Percentiles rank a stretch among this genome's conserved stretches.
These are phyloP conservation scores for Pteria penguin DNA, from an alignment of 2,888 invertebrate species.

Conservation along the genomic window DNA sequence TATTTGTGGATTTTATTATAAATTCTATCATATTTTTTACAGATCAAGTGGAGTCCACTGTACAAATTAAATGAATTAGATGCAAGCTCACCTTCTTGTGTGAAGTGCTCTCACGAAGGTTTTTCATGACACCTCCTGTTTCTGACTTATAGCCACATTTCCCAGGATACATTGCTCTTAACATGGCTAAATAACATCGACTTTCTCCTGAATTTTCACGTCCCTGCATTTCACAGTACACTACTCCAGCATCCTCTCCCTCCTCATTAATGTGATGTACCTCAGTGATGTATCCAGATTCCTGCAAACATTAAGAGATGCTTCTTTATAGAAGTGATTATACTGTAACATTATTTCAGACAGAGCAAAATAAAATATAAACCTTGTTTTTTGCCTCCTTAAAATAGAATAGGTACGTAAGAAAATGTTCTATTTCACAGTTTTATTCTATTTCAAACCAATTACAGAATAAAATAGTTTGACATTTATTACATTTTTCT, in stretches of 20 bases:
- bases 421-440: too few relatives aligned
- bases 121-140: constrained; percentile 91
- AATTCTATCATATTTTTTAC: too few relatives aligned
- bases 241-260: constrained; percentile 94
- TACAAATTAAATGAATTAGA: too few relatives aligned
- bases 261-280: constrained; percentile 94
- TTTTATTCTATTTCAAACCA: too few relatives aligned
- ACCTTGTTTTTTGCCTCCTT: neutral
- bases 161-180: constrained; percentile 88
- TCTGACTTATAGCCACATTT: constrained; percentile 91
- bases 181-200: constrained; percentile 85
- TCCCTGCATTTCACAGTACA: constrained; percentile 97
- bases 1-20: too few relatives aligned
- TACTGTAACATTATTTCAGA: neutral
- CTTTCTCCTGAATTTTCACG: constrained; percentile 90
- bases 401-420: neutral
- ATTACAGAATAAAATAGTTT: too few relatives aligned
- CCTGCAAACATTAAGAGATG: constrained; percentile 81
- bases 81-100: constrained; percentile 89
- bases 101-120: constrained; percentile 89
- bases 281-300: constrained; percentile 91
- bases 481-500: too few relatives aligned
- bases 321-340: too few relatives aligned
- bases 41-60: too few relatives aligned
- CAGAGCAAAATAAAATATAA: neutral